phyloP scores from a whole-genome alignment of 1,140 invertebrate species.

The Spodoptera litura region DNA sequence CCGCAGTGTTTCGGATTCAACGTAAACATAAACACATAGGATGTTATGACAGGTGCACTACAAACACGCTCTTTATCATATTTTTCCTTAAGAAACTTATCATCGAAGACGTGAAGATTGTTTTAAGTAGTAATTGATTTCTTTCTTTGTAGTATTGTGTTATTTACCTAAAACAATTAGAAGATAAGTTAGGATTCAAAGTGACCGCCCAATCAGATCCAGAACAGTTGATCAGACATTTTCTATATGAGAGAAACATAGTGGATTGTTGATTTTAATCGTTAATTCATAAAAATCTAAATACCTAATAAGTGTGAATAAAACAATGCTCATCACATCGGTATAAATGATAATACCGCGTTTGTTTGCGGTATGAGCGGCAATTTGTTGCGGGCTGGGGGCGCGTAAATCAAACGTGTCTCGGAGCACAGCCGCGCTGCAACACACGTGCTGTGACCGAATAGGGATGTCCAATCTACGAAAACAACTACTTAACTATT shows the following conservation, averaged over 20 bases:
- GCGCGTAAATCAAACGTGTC: constrained; percentile 77
- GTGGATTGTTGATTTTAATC: not conserved
- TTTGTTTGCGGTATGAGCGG: constrained; percentile 71
- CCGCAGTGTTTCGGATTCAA: constrained; percentile 11
- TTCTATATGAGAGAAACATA: not conserved
- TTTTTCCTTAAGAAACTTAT: constrained; percentile 26
- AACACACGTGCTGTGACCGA: constrained; percentile 65
- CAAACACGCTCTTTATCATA: constrained; percentile 14
- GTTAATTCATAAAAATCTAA: not conserved
- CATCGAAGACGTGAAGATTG: not conserved
- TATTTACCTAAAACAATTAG: no score
- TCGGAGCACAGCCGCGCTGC: constrained; percentile 55
- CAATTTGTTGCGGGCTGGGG: constrained; percentile 70
- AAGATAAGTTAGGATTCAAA: no score
- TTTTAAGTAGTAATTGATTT: no score
- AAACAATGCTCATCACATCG: constrained; percentile 21
- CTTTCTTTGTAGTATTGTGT: no score
- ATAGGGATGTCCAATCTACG: constrained; percentile 58
- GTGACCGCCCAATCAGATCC: no score
- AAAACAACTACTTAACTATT: no score
- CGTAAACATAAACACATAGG: constrained; percentile 19
- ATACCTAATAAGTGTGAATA: not conserved
- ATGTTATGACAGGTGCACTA: constrained; percentile 34
- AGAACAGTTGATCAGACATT: no score
- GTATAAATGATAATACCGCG: constrained; percentile 54